Base-by-base conservation (phyloP, 37 sponge, comb jelly and placozoan species). In the Geodia barretti region DNA sequence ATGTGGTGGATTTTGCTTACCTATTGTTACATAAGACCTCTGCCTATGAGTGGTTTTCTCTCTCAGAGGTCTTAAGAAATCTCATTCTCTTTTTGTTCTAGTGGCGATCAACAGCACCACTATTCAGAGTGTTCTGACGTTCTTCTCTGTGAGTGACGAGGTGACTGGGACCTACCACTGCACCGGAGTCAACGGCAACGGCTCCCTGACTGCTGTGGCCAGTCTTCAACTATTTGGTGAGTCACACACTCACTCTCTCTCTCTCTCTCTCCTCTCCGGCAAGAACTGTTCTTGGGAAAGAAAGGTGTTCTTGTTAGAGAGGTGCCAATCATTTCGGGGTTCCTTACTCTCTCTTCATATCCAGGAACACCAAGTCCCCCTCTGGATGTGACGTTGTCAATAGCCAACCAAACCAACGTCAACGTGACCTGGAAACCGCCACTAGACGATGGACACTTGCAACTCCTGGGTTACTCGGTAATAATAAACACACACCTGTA, bases 381-480 rank as follows among this genome's bases (percentile, higher is more conserved):
- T 24, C 59, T 32, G 37, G 3, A 62, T 25, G 82, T 81, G 20
- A 31, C 24, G 31, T 63, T 72, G 63, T 24, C 36, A 35, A 17
- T 81, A 5, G 82, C 72, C 64, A 72, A 81, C 26, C 35, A 54
- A 3, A 81, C 82, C 42, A 72, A 36, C 64, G 61, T 81, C 64
- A 60, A 23, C 3, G 82, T 81, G 64, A 62, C 63, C 26, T 81
- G 82, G 82, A 34, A 9, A 20, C 30, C 63, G 25, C 82, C 82
- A 0, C 41, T 28, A n/a, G 34, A 26, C 7, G 32, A 33, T 3
- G 73, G 60, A n/a, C 39, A 73, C 32, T 20, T 29, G 19, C 33
- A 25, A 32, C 30, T 68, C 20, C 9, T 68, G 5, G 11, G 63
- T 23, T 72, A 81, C 72, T n/a, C n/a, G n/a, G n/a, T n/a, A n/a